Base-by-base conservation (phyloP, 2,113 vertebrate species). In the Protobothrops flavoviridis region DNA sequence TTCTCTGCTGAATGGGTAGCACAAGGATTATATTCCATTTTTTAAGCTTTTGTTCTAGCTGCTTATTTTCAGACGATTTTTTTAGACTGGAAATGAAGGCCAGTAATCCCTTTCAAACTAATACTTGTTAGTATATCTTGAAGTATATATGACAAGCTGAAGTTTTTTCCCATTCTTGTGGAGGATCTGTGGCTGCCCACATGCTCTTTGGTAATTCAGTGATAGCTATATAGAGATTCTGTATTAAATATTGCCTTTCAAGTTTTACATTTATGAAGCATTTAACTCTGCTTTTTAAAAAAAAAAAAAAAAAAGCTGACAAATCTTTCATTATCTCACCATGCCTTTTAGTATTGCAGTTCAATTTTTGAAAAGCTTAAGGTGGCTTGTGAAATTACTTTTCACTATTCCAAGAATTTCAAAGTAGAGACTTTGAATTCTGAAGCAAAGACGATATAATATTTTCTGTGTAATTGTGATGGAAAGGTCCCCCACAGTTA, bases 191-290 rank as follows among this genome's bases (percentile, higher is more conserved):
- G 17, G 33, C 74, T 81, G 74, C 74, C 74, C 74, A 81, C 33
- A 43, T 81, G 17, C 33, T 43, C 17, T 81, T 81, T 81, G 74
- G 74, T 21, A 81, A 81, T 81, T 81, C 74, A 81, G 17, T 21
- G 8, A 43, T 39, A 43, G 74, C 21, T 81, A 81, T 81, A 45
- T 17, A 45, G 13, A 48, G 57, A 43, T 26, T 26, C 2, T 48
- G 17, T 48, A 48, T 48, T 55, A 48, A 59, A 57, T 12, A 57
- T n/a, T 86, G 15, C 53, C 24, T 86, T 91, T 61, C 3, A 87
- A 64, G 4, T 61, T 90, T 3, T 29, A 59, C 20, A 0, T 96
- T 96, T 95, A 89, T 93, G 92, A 94, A 94, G 20, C 33, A 64
- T 94, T 43, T 69, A 3, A 57, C 91, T 95, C 33, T 81, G 33